A percentile compares a stretch with the other conserved stretches of the same genome.
phyloP scores from a whole-genome alignment of 2,113 vertebrate genomes.

The Aviceda subcristata region DNA sequence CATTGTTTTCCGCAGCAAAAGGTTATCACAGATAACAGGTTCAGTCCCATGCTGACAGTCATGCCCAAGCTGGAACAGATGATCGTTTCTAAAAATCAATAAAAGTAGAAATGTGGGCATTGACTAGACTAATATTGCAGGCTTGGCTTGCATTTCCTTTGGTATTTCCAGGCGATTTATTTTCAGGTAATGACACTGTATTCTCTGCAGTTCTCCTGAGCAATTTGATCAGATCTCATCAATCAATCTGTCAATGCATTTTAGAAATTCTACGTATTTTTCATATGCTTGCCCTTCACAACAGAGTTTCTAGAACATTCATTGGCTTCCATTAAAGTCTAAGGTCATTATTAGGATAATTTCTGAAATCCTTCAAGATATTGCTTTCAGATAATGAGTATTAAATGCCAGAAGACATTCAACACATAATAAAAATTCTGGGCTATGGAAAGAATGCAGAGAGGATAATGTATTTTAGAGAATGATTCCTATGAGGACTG shows the following conservation, averaged over 20 bases:
- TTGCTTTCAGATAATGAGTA: not conserved
- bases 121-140: not conserved
- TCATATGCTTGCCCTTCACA: not conserved
- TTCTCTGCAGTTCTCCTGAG: not conserved
- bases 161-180: not conserved
- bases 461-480: not conserved
- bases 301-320: not conserved
- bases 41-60: not conserved
- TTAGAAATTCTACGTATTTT: not conserved
- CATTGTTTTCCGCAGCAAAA: slow-evolving; percentile 11
- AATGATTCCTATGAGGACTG: not conserved
- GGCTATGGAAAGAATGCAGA: not conserved
- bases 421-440: not conserved
- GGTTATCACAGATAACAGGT: not conserved
- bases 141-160: not conserved
- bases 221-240: not conserved
- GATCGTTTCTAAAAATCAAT: slow-evolving; percentile 44
- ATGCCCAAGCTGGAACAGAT: not conserved
- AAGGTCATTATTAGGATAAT: not conserved
- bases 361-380: slow-evolving; percentile 7
- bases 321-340: not conserved
- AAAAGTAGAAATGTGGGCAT: not conserved
- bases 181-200: not conserved
- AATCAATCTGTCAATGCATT: not conserved
- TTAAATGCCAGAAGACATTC: slow-evolving; percentile 11